Evolutionary conservation across 2,888 invertebrate species (phyloP), one percentile per base, ranked within the genome.

Genomic region (Drosophila mulleri): DNA sequence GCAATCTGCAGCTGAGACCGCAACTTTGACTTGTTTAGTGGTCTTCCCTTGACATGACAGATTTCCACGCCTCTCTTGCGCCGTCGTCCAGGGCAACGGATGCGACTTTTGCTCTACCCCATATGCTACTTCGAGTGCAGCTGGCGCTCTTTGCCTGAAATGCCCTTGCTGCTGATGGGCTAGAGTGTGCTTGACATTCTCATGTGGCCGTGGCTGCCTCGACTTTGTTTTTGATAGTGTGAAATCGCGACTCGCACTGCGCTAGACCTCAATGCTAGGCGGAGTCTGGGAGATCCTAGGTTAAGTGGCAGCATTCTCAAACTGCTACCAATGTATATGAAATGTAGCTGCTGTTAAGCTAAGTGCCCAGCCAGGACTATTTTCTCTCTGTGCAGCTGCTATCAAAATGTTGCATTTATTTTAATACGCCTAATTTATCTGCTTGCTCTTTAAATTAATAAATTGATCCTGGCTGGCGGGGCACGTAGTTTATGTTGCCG

Each of bases 401-500:
- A 12, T 18, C 29, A 18, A 29, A 29, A 11, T 11, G 48, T 29
- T 6, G n/a, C 48, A 12, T 53, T 52, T 37, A 11, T 23, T 37
- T 53, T 32, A 20, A 20, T 23, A 12, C 7, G 45, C 32, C n/a
- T 32, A 35, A 64, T 44, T 20, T 29, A 2, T 3, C 23, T 12
- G 53, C 63, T 42, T 16, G 20, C 4, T 44, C 45, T 45, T 61
- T 65, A 44, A 65, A 60, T 68, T 73, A 63, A 73, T 66, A 66
- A 63, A 68, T 74, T 50, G 59, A 66, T 66, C 20, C 68, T 9
- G 48, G 32, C 56, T 48, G 26, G 9, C n/a, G 11, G 53, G 5
- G 18, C 0, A 14, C 14, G 50, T 12, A 8, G 14, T 50, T 50
- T 7, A 20, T 35, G 50, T 8, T 35, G 50, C 35, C 18, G 8